Evolutionary conservation across 2,797 vertebrate species (phyloP).

Genomic region (Rhabdophis nuchalis): DNA sequence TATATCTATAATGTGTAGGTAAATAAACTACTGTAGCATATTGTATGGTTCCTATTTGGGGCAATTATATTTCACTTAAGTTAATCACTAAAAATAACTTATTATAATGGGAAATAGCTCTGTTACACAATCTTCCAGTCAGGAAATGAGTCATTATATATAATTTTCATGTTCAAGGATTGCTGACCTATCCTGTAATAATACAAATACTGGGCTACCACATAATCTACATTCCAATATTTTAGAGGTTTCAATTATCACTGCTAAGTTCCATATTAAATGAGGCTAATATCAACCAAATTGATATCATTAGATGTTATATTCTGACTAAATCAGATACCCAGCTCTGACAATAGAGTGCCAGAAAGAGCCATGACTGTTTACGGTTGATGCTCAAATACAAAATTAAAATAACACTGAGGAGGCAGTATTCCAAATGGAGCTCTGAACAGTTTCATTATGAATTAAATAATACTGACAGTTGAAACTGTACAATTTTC

Average conservation of each 20-base stretch:
- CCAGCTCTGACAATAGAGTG: constrained; percentile 48
- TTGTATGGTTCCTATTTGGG: constrained; percentile 41
- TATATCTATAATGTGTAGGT: constrained; percentile 31
- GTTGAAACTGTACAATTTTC: constrained; percentile 69
- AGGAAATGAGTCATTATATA: constrained; percentile 59
- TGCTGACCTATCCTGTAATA: constrained; percentile 48
- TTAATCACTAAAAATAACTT: constrained; percentile 61
- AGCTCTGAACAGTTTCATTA: constrained; percentile 66
- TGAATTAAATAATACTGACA: constrained; percentile 71
- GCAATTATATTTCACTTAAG: constrained; percentile 51
- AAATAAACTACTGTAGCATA: constrained; percentile 42
- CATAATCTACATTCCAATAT: constrained; percentile 40
- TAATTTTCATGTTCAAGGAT: constrained; percentile 56
- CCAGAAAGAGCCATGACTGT: constrained; percentile 57
- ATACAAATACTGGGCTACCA: constrained; percentile 43
- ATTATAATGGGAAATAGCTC: constrained; percentile 55
- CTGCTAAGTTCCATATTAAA: constrained; percentile 32
- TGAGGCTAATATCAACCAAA: constrained; percentile 31
- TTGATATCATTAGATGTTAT: constrained; percentile 37
- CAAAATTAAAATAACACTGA: constrained; percentile 60
- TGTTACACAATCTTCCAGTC: constrained; percentile 48
- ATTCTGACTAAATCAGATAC: constrained; percentile 39
- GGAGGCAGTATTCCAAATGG: constrained; percentile 67
- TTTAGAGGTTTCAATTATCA: constrained; percentile 52
- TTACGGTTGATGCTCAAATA: constrained; percentile 63